Evolutionary conservation across 2,888 invertebrate species (phyloP).

Genomic region (Synanthedon formicaeformis): DNA sequence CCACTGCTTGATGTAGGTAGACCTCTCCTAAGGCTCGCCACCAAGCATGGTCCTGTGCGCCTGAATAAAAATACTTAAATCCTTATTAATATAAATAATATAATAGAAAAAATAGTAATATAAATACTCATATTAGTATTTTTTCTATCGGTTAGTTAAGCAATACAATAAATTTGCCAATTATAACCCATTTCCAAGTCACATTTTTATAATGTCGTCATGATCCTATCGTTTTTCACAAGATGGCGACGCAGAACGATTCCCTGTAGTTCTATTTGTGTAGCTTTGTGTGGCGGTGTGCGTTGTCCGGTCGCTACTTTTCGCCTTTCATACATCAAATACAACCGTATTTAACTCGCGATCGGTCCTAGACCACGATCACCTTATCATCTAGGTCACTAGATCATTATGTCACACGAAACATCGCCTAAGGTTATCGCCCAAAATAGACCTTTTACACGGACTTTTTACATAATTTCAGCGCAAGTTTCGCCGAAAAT

Average conservation of each 20-base stretch:
- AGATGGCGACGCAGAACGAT: slow-evolving; percentile 68
- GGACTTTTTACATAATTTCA: slow-evolving; percentile 72
- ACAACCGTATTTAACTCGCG: slow-evolving; percentile 9
- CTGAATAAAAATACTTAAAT: no score
- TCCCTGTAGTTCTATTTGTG: slow-evolving; percentile 70
- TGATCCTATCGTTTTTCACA: slow-evolving; percentile 70
- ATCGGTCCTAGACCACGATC: slow-evolving; percentile 13
- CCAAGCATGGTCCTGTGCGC: no score
- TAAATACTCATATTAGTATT: no score
- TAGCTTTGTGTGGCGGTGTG: slow-evolving; percentile 46
- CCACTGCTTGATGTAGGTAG: no score
- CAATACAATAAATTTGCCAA: slow-evolving; percentile 6
- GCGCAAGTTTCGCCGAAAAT: slow-evolving; percentile 68
- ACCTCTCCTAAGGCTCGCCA: no score
- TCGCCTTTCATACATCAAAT: slow-evolving; percentile 1
- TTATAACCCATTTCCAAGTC: slow-evolving; percentile 42
- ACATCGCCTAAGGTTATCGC: slow-evolving; percentile 59
- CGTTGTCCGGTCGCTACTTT: slow-evolving; percentile 5
- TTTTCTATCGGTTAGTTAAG: no score
- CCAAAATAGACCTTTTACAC: slow-evolving; percentile 65
- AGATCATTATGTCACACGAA: slow-evolving; percentile 47
- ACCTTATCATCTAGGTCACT: slow-evolving; percentile 35
- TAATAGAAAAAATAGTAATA: no score
- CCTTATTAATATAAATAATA: no score
- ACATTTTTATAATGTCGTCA: slow-evolving; percentile 59